phyloP scores from a whole-genome alignment of 2,888 invertebrate species.

The Euclidia mi region DNA sequence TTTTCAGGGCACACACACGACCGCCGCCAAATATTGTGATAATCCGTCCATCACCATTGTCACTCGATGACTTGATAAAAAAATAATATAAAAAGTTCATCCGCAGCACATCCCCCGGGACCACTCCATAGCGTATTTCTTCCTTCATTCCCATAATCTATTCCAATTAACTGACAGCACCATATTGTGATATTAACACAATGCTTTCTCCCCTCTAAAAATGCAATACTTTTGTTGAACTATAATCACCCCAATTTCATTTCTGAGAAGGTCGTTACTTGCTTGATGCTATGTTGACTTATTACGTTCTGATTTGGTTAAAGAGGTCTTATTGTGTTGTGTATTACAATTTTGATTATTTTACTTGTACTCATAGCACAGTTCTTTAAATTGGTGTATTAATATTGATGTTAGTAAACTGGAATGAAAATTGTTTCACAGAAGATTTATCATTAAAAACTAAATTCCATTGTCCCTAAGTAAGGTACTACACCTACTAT shows the following conservation, averaged over 20 bases:
- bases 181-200: conserved; percentile 90
- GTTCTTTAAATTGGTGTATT: conserved; percentile 8
- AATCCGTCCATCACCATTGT: conserved; percentile 83
- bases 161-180: conserved; percentile 90
- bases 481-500: too few relatives aligned
- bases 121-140: conserved; percentile 74
- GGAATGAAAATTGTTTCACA: too few relatives aligned
- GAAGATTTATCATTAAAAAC: too few relatives aligned
- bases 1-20: conserved; percentile 79
- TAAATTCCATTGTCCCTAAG: too few relatives aligned
- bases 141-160: conserved; percentile 90
- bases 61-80: conserved; percentile 88
- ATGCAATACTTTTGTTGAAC: conserved; percentile 42
- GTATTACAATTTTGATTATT: conserved; percentile 73
- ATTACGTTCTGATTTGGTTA: conserved; percentile 67
- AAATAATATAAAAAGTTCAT: conserved; percentile 76
- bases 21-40: conserved; percentile 87
- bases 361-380: conserved; percentile 32
- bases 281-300: conserved; percentile 32
- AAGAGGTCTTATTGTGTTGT: conserved; percentile 73
- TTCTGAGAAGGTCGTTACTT: conserved; percentile 36
- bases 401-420: neutral
- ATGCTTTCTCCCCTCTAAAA: conserved; percentile 76
- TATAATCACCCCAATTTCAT: conserved; percentile 48
- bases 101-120: conserved; percentile 77